Evolutionary conservation across 1,140 invertebrate species (phyloP), one percentile per base, ranked within the genome.

Genomic region (Lanistes nyassanus): DNA sequence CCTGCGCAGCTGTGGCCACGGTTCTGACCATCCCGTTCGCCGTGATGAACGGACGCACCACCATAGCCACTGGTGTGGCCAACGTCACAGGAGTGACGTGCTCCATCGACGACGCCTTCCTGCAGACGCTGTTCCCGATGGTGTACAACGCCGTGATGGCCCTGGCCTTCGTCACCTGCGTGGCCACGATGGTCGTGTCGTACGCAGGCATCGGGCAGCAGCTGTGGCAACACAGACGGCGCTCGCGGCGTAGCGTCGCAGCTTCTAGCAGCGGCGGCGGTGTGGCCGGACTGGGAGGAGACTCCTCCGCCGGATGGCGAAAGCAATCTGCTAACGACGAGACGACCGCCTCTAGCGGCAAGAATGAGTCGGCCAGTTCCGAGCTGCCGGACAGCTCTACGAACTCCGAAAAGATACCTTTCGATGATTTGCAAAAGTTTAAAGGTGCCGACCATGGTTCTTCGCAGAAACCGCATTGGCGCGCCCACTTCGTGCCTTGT

Each of bases 1-100:
- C 71, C 13, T 74, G 72, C 6, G 7, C 37, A 0, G 21, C 2
- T 4, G 36, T 60, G 19, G 31, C 64, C 0, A 21, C 78, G 3
- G 13, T 58, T 9, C 67, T 78, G 11, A 64, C 76, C 31, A 19
- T 71, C 2, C 76, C 76, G 23, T 71, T 64, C 67, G 56, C 26
- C 4, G 34, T 75, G 0, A 42, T 80, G 21, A 78, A 78, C 58
- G 78, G 78, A 19, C 51, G 39, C 0, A 62, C 74, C 21, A 76
- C 75, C 19, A 55, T 73, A 3, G 29, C 66, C 11, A 76, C 74
- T 6, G 65, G 55, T 3, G 67, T 65, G 47, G 47, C 68, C 16
- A 74, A 68, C 19, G 67, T 74, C 47, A 42, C 36, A 23, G 76
- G 76, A 0, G 65, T 62, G 31, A 76, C 77, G 34, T 80, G 78